Evolutionary conservation across 2,113 vertebrate genomes (phyloP).

Genomic region (Tautogolabrus adspersus): DNA sequence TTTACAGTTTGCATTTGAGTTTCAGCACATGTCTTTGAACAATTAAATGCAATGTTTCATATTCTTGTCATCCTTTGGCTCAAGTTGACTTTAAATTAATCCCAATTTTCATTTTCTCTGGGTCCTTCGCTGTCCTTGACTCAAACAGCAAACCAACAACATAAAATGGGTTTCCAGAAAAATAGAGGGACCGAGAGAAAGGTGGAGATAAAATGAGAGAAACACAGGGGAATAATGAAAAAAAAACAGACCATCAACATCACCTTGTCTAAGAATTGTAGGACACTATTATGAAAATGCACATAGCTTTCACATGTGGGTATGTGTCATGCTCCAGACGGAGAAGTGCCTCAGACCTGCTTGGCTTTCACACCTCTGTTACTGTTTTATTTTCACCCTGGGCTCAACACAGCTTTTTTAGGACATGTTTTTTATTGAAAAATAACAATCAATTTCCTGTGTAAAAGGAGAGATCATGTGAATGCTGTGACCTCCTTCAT

Average conservation of each 20-base stretch:
- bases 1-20: too few species aligned
- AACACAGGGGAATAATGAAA: not conserved
- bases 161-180: constrained; percentile 82
- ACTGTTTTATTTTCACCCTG: constrained; percentile 48
- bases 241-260: constrained; percentile 5
- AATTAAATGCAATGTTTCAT: constrained; percentile 2
- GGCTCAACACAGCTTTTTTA: constrained; percentile 30
- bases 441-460: constrained; percentile 20
- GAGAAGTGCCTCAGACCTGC: constrained; percentile 27
- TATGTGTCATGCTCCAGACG: constrained; percentile 33
- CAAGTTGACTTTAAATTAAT: constrained; percentile 7
- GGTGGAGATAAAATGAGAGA: constrained; percentile 6
- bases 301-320: constrained; percentile 53
- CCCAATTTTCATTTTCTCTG: constrained; percentile 32
- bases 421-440: too few species aligned
- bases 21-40: not conserved
- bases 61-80: not conserved
- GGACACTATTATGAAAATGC: constrained; percentile 51
- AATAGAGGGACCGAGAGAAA: constrained; percentile 28
- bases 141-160: constrained; percentile 80
- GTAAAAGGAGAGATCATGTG: constrained; percentile 5
- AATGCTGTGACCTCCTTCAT: not conserved
- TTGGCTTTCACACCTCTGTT: constrained; percentile 52
- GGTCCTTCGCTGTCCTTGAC: constrained; percentile 72
- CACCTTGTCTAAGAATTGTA: constrained; percentile 50